Conservation (phyloP, 1,140 invertebrate species). For the Ganaspis sp. region DNA sequence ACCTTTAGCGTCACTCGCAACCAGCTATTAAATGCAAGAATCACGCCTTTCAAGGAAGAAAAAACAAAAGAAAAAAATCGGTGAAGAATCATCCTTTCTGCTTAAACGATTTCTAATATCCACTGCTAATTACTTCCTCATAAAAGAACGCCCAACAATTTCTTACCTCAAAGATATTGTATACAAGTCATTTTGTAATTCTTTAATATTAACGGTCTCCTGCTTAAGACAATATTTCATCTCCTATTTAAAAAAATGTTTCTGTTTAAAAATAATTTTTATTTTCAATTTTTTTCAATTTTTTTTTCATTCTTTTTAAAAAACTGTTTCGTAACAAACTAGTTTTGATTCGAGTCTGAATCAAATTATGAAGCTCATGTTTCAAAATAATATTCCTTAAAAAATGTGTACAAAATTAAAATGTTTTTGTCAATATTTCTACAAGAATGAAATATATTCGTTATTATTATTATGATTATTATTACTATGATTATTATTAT, state of each 20-base stretch:
- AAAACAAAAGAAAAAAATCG: not conserved
- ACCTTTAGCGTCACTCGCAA: constrained; percentile 29
- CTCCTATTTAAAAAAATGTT: not conserved
- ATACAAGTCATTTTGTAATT: not conserved
- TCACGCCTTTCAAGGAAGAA: constrained; percentile 7
- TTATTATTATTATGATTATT: no score
- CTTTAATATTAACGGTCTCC: no score
- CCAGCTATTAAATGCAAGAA: constrained; percentile 20
- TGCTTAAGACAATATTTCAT: not conserved
- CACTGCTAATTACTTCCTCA: not conserved
- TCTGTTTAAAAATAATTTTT: not conserved
- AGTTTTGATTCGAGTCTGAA: no score
- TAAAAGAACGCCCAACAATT: not conserved
- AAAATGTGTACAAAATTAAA: no score
- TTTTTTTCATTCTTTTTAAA: no score
- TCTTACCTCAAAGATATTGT: not conserved
- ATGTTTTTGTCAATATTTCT: no score
- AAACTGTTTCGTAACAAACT: no score
- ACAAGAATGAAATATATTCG: no score
- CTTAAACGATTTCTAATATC: constrained; percentile 6
- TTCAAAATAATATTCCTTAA: no score
- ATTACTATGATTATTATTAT: no score
- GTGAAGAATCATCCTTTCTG: constrained; percentile 3
- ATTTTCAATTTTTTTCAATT: no score
- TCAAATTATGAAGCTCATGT: no score